Evolutionary conservation across 2,113 vertebrate genomes (phyloP).

Genomic region (Trematocara nigrifrons): DNA sequence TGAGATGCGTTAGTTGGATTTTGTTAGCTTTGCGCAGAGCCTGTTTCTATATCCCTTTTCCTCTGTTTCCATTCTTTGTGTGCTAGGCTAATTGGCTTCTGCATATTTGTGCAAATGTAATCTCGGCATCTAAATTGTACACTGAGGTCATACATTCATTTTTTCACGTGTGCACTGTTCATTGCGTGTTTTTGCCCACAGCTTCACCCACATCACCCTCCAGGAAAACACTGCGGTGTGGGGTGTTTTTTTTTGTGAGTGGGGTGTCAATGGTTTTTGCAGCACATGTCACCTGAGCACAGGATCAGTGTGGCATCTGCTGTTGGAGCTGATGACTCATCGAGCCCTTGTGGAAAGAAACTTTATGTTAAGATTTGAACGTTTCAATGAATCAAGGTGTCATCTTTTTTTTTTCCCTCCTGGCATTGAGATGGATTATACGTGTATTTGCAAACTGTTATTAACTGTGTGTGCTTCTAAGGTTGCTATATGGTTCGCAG

Average conservation of each 20-base stretch:
- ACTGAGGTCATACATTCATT: not conserved
- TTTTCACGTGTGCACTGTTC: not conserved
- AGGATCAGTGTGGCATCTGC: not conserved
- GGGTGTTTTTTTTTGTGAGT: not conserved
- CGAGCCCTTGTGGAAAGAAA: not conserved
- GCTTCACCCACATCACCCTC: not conserved
- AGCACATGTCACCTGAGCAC: constrained; percentile 3
- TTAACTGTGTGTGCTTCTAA: not conserved
- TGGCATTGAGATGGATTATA: not conserved
- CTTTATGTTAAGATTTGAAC: not conserved
- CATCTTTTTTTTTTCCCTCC: not conserved
- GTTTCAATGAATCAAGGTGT: constrained; percentile 5
- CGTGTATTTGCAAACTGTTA: not conserved
- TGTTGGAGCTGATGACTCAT: constrained; percentile 6
- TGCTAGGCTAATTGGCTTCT: not conserved
- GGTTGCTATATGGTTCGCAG: not conserved
- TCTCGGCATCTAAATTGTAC: not conserved
- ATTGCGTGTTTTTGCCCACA: not conserved
- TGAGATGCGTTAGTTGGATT: not conserved
- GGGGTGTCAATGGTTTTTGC: not conserved
- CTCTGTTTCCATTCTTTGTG: not conserved
- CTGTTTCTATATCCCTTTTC: not conserved
- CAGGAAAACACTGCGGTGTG: not conserved
- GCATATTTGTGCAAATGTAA: not conserved
- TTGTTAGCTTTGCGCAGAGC: not conserved